These are phyloP conservation scores for Laothoe populi DNA, from an alignment of 2,888 invertebrate species.

Conservation along the genomic window DNA sequence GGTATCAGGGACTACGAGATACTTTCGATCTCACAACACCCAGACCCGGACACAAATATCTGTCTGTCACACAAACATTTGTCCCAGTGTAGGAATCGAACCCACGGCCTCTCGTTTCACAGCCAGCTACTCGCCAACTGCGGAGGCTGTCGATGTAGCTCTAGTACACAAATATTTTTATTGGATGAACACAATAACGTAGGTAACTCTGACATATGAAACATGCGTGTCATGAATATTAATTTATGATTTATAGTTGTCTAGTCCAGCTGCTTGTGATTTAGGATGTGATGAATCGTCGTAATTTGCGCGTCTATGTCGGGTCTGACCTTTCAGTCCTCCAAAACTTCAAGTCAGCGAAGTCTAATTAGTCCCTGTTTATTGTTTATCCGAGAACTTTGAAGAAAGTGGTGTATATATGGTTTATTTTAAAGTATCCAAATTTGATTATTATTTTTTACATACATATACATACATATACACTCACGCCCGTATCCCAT, in stretches of 20 bases:
- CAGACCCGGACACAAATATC: too few species aligned
- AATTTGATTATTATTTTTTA: too few species aligned
- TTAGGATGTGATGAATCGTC: constrained; percentile 59
- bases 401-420: background rate
- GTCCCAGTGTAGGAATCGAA: too few species aligned
- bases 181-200: constrained; percentile 9
- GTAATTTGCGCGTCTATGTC: constrained; percentile 54
- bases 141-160: too few species aligned
- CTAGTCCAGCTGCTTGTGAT: constrained; percentile 55
- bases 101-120: too few species aligned
- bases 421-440: too few species aligned
- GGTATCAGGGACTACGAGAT: too few species aligned
- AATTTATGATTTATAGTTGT: constrained; percentile 67
- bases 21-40: too few species aligned
- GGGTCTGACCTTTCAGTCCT: constrained; percentile 40
- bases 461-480: too few species aligned
- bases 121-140: too few species aligned
- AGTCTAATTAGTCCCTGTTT: constrained; percentile 36
- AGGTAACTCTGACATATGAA: constrained; percentile 43
- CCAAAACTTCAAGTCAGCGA: constrained; percentile 40
- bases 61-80: too few species aligned
- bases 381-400: constrained; percentile 31
- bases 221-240: constrained; percentile 52
- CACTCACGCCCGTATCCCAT: too few species aligned
- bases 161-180: constrained; percentile 18